Conservation (phyloP, 2,113 vertebrate species). For the Percopsis transmontana region DNA sequence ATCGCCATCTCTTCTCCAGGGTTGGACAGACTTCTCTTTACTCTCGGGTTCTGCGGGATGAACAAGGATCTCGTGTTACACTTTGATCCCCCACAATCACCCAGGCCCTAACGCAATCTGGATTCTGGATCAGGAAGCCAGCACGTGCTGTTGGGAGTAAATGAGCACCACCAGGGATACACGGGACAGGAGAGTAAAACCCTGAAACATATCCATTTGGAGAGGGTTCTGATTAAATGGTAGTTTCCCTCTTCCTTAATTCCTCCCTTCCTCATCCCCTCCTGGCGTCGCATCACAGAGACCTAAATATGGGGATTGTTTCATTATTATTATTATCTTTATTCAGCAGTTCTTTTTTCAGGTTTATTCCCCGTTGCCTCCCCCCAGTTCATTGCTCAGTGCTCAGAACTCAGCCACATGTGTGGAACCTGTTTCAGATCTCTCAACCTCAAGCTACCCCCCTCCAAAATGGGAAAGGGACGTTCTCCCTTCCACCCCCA, state of each 20-base stretch:
- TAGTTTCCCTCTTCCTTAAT: slow-evolving; percentile 40
- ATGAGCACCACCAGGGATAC: slow-evolving; percentile 56
- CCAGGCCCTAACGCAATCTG: slow-evolving; percentile 51
- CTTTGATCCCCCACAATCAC: slow-evolving; percentile 57
- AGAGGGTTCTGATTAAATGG: slow-evolving; percentile 54
- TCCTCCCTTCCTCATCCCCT: slow-evolving; percentile 47
- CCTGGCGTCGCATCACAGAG: slow-evolving; percentile 60
- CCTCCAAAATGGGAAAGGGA: slow-evolving; percentile 8
- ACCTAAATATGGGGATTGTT: slow-evolving; percentile 50
- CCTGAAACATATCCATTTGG: slow-evolving; percentile 49
- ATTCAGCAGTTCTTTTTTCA: slow-evolving; percentile 36
- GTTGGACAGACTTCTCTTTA: slow-evolving; percentile 5
- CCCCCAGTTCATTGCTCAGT: slow-evolving; percentile 46
- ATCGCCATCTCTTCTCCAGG: no score
- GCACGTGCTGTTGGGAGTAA: slow-evolving; percentile 53
- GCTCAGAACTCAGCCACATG: slow-evolving; percentile 51
- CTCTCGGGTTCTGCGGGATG: slow-evolving; percentile 50
- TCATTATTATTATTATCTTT: slow-evolving; percentile 25
- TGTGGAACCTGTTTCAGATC: slow-evolving; percentile 59
- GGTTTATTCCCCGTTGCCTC: slow-evolving; percentile 50
- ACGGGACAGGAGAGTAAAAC: slow-evolving; percentile 33
- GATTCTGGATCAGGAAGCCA: slow-evolving; percentile 54
- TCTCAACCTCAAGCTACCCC: slow-evolving; percentile 42
- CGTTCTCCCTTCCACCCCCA: slow-evolving; percentile 34
- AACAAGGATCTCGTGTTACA: slow-evolving; percentile 57